Conservation (phyloP, 2,113 vertebrate species). For the Macrotus californicus region DNA sequence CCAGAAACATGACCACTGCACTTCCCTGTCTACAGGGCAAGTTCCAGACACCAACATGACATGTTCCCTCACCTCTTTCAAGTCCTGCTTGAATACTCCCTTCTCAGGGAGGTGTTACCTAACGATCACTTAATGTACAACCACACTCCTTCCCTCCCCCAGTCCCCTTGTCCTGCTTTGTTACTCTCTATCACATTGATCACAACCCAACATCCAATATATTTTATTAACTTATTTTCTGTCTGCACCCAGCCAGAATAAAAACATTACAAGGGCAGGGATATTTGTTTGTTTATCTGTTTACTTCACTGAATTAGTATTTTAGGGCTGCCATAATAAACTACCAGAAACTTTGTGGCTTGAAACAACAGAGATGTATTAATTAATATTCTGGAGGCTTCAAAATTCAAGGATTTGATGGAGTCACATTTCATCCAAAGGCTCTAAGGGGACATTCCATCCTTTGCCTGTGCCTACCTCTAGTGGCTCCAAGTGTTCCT, state of each 20-base stretch:
- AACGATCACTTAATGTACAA: not conserved
- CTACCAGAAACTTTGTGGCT: not conserved
- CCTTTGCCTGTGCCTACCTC: not conserved
- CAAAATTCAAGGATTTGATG: not conserved
- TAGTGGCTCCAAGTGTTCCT: not conserved
- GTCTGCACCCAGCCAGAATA: not conserved
- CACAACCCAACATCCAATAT: not conserved
- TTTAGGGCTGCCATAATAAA: not conserved
- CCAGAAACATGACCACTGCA: not conserved
- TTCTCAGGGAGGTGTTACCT: not conserved
- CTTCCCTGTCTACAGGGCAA: not conserved
- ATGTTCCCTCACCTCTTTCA: rapidly evolving
- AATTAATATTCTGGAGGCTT: not conserved
- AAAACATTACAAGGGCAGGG: not conserved
- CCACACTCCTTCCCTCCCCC: not conserved
- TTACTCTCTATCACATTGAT: not conserved
- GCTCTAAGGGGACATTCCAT: too few species aligned
- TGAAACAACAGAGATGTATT: not conserved
- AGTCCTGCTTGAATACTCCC: not conserved
- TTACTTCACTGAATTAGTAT: not conserved
- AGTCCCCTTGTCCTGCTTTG: not conserved
- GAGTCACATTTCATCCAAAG: not conserved
- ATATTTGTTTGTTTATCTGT: not conserved
- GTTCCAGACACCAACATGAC: rapidly evolving
- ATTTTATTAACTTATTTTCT: not conserved